These are phyloP conservation scores for Eulithis testata DNA, from an alignment of 2,888 invertebrate species.

Conservation along the genomic window DNA sequence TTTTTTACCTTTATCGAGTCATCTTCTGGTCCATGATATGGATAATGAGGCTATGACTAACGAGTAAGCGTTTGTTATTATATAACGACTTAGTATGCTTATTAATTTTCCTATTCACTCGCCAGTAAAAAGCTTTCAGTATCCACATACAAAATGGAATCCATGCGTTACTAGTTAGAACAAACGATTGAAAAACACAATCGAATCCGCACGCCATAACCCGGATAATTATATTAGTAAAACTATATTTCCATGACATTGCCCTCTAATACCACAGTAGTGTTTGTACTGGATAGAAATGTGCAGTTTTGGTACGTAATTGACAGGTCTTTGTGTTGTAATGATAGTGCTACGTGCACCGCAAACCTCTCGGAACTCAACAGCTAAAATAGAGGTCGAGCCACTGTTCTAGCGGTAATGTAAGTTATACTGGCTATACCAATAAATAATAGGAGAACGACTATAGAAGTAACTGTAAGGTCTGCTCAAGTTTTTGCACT, in stretches of 20 bases:
- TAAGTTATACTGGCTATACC: neutral
- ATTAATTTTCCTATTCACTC: slow-evolving; percentile 5
- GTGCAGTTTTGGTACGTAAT: slow-evolving; percentile 62
- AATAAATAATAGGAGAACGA: too few species aligned
- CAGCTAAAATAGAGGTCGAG: slow-evolving; percentile 45
- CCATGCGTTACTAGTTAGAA: slow-evolving; percentile 32
- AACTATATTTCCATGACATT: slow-evolving; percentile 55
- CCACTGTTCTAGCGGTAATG: slow-evolving; percentile 29
- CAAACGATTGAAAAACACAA: slow-evolving; percentile 33
- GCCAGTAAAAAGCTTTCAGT: slow-evolving; percentile 4
- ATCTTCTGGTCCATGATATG: too few species aligned
- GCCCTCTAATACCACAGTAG: slow-evolving; percentile 57
- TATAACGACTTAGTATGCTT: neutral
- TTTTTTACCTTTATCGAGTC: too few species aligned
- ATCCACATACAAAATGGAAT: slow-evolving; percentile 4
- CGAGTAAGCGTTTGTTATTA: too few species aligned
- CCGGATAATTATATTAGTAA: slow-evolving; percentile 45
- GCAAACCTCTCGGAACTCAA: slow-evolving; percentile 54
- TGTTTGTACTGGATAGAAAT: slow-evolving; percentile 55
- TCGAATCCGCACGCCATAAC: slow-evolving; percentile 45
- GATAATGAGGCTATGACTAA: too few species aligned
- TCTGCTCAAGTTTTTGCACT: too few species aligned
- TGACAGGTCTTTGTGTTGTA: slow-evolving; percentile 60
- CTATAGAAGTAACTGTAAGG: too few species aligned
- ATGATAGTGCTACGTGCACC: slow-evolving; percentile 57